These are phyloP conservation scores for Andrena praecox DNA, from an alignment of 2,888 invertebrate genomes.

Conservation along the genomic window DNA sequence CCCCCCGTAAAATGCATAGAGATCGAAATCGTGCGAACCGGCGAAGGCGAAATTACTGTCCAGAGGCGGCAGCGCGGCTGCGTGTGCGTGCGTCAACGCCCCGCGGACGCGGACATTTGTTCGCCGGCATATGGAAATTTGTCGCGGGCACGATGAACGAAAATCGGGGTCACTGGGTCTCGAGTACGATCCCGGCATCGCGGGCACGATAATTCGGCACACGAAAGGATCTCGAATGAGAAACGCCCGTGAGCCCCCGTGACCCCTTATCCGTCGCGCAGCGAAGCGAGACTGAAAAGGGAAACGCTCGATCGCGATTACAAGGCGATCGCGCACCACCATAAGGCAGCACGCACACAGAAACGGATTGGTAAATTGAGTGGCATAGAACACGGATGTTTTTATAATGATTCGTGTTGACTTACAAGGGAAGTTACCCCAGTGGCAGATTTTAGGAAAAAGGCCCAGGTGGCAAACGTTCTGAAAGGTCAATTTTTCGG, in stretches of 20 bases:
- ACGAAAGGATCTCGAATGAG: constrained; percentile 35
- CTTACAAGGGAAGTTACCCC: too few relatives aligned
- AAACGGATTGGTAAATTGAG: background rate
- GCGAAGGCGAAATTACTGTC: constrained; percentile 73
- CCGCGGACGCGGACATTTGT: constrained; percentile 77
- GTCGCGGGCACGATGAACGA: constrained; percentile 52
- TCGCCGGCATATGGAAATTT: constrained; percentile 76
- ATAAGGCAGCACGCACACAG: background rate
- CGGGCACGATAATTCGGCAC: constrained; percentile 50
- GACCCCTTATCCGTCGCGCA: constrained; percentile 24
- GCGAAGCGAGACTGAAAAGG: constrained; percentile 6
- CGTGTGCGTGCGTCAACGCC: constrained; percentile 73
- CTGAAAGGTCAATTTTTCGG: too few relatives aligned
- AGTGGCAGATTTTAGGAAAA: too few relatives aligned
- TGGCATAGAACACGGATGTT: too few relatives aligned
- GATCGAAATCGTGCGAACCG: constrained; percentile 74
- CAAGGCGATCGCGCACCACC: background rate
- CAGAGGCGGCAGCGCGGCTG: constrained; percentile 44
- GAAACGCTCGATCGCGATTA: constrained; percentile 21
- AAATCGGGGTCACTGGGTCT: constrained; percentile 78
- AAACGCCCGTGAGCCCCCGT: constrained; percentile 28
- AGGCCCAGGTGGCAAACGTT: too few relatives aligned
- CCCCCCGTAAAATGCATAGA: constrained; percentile 73
- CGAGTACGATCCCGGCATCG: constrained; percentile 32
- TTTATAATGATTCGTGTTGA: too few relatives aligned